A percentile compares a stretch with the other conserved stretches of the same genome.
These are phyloP conservation scores for Iselma pallidipennis DNA, from an alignment of 2,888 invertebrate genomes.

Conservation along the genomic window DNA sequence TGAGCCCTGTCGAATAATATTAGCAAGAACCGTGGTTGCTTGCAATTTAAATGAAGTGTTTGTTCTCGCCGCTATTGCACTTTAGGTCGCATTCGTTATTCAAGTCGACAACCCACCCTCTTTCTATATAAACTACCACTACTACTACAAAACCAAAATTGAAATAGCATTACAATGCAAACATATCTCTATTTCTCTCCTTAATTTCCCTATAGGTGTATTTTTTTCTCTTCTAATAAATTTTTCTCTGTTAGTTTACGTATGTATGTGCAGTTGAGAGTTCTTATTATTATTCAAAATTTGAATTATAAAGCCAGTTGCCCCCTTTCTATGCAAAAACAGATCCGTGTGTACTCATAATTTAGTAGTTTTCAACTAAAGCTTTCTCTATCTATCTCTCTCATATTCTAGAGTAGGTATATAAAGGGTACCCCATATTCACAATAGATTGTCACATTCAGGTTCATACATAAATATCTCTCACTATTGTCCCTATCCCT, in stretches of 20 bases:
- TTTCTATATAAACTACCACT: no score
- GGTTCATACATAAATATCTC: slow-evolving; percentile 46
- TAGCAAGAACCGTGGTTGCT: slow-evolving; percentile 22
- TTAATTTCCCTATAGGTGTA: no score
- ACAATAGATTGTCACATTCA: slow-evolving; percentile 50
- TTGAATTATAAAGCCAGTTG: background rate
- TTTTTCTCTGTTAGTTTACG: no score
- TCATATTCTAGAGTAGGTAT: no score
- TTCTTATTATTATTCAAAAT: no score
- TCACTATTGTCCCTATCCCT: slow-evolving; percentile 38
- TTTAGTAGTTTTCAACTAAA: slow-evolving; percentile 36
- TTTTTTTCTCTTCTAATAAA: no score
- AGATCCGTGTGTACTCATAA: slow-evolving; percentile 40
- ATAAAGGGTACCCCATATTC: slow-evolving; percentile 37
- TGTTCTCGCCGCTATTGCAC: slow-evolving; percentile 27
- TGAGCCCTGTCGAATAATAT: slow-evolving; percentile 20
- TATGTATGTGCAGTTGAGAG: no score
- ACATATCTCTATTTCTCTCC: no score
- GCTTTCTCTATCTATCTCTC: background rate
- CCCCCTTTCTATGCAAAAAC: slow-evolving; percentile 6
- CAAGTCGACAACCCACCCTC: slow-evolving; percentile 4
- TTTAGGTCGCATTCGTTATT: slow-evolving; percentile 16
- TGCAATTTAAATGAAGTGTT: slow-evolving; percentile 31
- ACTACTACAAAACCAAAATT: background rate
- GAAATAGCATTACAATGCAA: background rate